Percentiles rank a stretch among this genome's conserved stretches.
These are phyloP conservation scores for Saccostrea echinata DNA, from an alignment of 1,140 invertebrate genomes.

Conservation along the genomic window DNA sequence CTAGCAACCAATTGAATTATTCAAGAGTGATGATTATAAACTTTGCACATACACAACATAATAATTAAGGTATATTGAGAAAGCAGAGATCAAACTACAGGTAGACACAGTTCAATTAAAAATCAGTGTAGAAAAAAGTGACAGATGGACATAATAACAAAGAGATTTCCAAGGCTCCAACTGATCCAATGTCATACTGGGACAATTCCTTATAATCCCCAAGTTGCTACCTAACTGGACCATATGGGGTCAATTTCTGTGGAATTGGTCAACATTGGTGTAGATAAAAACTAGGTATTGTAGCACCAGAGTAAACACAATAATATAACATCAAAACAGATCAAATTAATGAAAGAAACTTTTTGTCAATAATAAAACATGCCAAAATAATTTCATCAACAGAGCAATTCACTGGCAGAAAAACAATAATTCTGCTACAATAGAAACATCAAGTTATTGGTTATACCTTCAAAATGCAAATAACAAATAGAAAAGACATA, in stretches of 20 bases:
- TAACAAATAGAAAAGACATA: not conserved
- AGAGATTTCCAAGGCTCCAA: not conserved
- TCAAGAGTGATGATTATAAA: too few relatives aligned
- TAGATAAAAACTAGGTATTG: not conserved
- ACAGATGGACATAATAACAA: not conserved
- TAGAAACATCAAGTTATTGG: not conserved
- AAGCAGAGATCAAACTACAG: too few relatives aligned
- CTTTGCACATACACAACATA: too few relatives aligned
- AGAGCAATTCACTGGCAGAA: not conserved
- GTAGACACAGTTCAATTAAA: too few relatives aligned
- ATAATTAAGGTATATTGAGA: too few relatives aligned
- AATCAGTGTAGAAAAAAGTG: not conserved
- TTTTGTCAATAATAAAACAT: not conserved
- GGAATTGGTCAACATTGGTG: not conserved
- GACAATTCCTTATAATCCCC: not conserved
- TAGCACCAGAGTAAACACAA: not conserved
- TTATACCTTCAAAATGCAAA: not conserved
- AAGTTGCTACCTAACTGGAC: not conserved
- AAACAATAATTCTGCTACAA: not conserved
- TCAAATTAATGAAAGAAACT: not conserved
- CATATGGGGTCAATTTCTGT: conserved; percentile 15
- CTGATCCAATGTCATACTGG: not conserved
- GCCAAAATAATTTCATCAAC: not conserved
- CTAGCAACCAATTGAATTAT: too few relatives aligned
- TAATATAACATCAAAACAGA: not conserved